These are phyloP conservation scores for Drosophila borborema DNA, from an alignment of 2,888 invertebrate species.

Conservation along the genomic window DNA sequence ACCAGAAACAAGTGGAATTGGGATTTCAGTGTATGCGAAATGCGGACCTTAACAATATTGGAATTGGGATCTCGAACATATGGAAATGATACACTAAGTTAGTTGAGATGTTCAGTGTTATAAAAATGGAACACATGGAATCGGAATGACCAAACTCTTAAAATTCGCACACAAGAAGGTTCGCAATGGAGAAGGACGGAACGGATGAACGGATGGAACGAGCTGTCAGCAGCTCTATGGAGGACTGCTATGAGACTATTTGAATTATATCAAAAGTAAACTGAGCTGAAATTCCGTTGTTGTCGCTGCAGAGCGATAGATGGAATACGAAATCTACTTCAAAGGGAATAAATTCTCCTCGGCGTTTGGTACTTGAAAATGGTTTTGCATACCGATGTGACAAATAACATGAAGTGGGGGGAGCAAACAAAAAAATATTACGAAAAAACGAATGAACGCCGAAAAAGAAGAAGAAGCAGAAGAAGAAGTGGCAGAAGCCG, in stretches of 20 bases:
- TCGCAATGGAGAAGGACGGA: no score
- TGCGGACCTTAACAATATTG: neutral
- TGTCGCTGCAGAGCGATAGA: constrained; percentile 3
- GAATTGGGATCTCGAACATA: neutral
- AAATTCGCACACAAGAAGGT: neutral
- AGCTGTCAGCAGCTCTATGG: neutral
- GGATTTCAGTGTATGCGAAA: neutral
- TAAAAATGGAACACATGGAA: neutral
- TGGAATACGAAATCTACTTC: constrained; percentile 3
- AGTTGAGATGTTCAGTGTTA: neutral
- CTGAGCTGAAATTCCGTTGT: constrained; percentile 14
- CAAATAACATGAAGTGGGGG: constrained; percentile 1
- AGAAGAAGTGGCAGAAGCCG: neutral
- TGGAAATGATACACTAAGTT: no score
- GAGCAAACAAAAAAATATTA: neutral
- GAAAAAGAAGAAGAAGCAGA: neutral
- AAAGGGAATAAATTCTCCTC: constrained; percentile 9
- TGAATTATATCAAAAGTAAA: constrained; percentile 7
- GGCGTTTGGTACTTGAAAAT: constrained; percentile 4
- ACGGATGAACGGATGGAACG: neutral
- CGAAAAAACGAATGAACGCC: neutral
- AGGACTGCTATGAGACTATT: neutral
- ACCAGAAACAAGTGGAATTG: neutral
- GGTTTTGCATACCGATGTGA: constrained; percentile 10
- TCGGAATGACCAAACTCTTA: neutral